Evolutionary conservation across 2,113 vertebrate species (phyloP).

Genomic region (Petrocephalus zakoni): DNA sequence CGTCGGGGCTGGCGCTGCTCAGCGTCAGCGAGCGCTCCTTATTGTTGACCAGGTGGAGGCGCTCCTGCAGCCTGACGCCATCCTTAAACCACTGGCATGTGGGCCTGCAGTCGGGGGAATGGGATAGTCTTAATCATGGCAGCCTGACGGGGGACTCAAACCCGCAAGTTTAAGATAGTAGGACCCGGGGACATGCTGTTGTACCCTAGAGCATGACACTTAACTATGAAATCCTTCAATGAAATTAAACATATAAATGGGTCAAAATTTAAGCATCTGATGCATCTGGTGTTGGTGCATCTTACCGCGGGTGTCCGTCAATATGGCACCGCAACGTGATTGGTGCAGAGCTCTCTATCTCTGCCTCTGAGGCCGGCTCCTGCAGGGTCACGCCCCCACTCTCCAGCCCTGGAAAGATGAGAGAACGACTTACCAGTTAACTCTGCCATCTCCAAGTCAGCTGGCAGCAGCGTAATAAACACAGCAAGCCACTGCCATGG

Average conservation of each 20-base stretch:
- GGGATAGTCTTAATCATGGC: not conserved
- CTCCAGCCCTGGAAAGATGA: constrained; percentile 75
- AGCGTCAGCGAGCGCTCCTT: constrained; percentile 84
- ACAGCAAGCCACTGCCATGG: not conserved
- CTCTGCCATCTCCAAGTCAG: not conserved
- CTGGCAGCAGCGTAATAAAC: not conserved
- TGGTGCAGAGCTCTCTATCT: constrained; percentile 78
- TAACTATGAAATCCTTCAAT: not conserved
- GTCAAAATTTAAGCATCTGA: not conserved
- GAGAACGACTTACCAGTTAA: not conserved
- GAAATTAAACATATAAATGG: not conserved
- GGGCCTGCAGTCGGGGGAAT: constrained; percentile 58
- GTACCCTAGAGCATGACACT: not conserved
- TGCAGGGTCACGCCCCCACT: constrained; percentile 79
- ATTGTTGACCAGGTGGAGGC: constrained; percentile 73
- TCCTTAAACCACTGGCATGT: constrained; percentile 87
- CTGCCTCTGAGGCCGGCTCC: constrained; percentile 68
- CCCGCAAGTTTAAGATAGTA: not conserved
- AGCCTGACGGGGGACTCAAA: not conserved
- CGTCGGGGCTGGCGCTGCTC: constrained; percentile 64
- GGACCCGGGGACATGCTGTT: not conserved
- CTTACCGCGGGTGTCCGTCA: constrained; percentile 95
- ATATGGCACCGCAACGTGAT: constrained; percentile 84
- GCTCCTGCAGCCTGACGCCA: constrained; percentile 60
- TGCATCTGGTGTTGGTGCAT: not conserved